A percentile compares a stretch with the other conserved stretches of the same genome.
Conservation (phyloP, 2,888 invertebrate genomes). For the Lobophora halterata region DNA sequence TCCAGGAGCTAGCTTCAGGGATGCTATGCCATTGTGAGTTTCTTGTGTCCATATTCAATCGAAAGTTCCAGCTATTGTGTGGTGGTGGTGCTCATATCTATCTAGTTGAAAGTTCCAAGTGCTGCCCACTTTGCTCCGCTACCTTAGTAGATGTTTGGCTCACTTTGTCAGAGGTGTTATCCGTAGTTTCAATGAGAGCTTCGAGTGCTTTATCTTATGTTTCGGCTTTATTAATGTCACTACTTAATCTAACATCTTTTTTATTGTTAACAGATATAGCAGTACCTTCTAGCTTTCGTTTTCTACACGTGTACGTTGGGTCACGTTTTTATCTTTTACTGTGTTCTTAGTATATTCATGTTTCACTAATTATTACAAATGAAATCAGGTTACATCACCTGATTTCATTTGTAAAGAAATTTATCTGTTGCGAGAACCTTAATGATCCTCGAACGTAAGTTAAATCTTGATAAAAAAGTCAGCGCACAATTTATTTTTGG, state of each 20-base stretch:
- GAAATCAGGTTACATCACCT: too few species aligned
- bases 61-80: too few species aligned
- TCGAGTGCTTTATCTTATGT: slow-evolving; percentile 16
- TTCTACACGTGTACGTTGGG: slow-evolving; percentile 14
- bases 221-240: slow-evolving; percentile 5
- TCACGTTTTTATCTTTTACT: slow-evolving; percentile 17
- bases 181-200: slow-evolving; percentile 18
- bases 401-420: too few species aligned
- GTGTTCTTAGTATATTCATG: too few species aligned
- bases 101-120: slow-evolving; percentile 26
- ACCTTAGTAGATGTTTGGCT: slow-evolving; percentile 24
- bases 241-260: background rate
- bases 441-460: too few species aligned
- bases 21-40: slow-evolving; percentile 24
- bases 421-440: too few species aligned
- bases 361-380: too few species aligned
- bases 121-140: slow-evolving; percentile 21
- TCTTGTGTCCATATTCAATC: too few species aligned
- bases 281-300: background rate
- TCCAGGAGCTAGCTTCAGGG: slow-evolving; percentile 13
- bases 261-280: background rate
- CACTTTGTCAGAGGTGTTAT: slow-evolving; percentile 16
- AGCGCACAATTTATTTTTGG: background rate
- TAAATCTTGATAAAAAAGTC: background rate
- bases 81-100: too few species aligned